phyloP scores from a whole-genome alignment of 2,888 invertebrate species.

The Cinara cedri region DNA sequence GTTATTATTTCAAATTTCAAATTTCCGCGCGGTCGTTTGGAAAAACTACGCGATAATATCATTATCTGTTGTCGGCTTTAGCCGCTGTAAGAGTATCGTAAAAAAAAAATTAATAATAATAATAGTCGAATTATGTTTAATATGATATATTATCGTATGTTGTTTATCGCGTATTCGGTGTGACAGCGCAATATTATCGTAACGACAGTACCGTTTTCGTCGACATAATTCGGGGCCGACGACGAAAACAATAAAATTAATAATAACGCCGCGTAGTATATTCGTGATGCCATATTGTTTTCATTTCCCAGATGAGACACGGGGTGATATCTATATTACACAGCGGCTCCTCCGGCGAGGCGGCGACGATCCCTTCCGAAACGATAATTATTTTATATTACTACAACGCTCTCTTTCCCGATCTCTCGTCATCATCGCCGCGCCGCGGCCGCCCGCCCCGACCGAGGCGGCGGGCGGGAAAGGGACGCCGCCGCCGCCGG shows the following conservation, averaged over 20 bases:
- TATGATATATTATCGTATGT: too few species aligned
- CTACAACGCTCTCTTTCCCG: conserved; percentile 8
- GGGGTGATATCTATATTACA: conserved; percentile 31
- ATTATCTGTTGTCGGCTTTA: too few species aligned
- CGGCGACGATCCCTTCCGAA: not conserved
- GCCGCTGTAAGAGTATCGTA: too few species aligned
- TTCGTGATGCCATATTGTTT: conserved; percentile 45
- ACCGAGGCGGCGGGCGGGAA: not conserved
- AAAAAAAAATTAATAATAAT: too few species aligned
- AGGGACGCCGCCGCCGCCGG: conserved; percentile 7
- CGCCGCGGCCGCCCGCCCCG: not conserved
- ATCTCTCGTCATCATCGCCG: not conserved
- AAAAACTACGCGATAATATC: too few species aligned
- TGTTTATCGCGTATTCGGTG: not conserved
- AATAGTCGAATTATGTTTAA: not conserved
- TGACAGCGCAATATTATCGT: not conserved
- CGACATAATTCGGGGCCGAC: conserved; percentile 7
- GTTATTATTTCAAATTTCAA: too few species aligned
- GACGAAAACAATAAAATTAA: conserved; percentile 37
- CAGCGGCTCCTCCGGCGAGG: conserved; percentile 5
- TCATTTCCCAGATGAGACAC: conserved; percentile 30
- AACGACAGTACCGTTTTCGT: not conserved
- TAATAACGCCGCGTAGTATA: too few species aligned
- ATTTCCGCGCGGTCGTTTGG: too few species aligned
- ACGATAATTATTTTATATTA: conserved; percentile 53